Percentiles rank a stretch among this genome's conserved stretches.
Evolutionary conservation across 1,140 invertebrate genomes (phyloP).

Genomic region (Lasioglossum albipes): DNA sequence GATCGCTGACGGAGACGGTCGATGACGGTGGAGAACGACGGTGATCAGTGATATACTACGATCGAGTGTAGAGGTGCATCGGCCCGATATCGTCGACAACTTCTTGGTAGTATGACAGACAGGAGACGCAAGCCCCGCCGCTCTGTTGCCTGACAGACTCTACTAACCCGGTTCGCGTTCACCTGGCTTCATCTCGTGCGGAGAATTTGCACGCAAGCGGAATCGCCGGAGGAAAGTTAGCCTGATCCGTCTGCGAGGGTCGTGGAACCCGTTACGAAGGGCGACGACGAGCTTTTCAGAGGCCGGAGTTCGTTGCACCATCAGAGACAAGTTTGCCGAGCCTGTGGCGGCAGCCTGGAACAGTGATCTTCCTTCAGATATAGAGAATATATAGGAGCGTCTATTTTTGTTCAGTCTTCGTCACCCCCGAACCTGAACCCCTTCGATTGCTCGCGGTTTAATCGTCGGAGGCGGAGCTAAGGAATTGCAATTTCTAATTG

Average conservation of each 20-base stretch:
- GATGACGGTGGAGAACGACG: too few relatives aligned
- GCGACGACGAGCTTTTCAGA: constrained; percentile 43
- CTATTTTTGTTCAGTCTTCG: constrained; percentile 53
- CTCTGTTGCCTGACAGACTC: not conserved
- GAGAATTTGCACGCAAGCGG: not conserved
- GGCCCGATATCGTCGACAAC: not conserved
- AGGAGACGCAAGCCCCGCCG: not conserved
- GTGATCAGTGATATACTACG: not conserved
- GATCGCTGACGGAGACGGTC: too few relatives aligned
- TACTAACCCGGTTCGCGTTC: constrained; percentile 18
- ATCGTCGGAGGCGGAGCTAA: not conserved
- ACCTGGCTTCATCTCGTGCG: constrained; percentile 4
- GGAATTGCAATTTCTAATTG: not conserved
- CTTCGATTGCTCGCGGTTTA: not conserved
- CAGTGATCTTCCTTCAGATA: constrained; percentile 54
- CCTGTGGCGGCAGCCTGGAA: constrained; percentile 58
- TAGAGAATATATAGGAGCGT: constrained; percentile 37
- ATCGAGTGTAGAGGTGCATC: not conserved
- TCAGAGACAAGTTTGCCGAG: constrained; percentile 49
- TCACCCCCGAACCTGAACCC: not conserved
- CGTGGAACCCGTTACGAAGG: constrained; percentile 41
- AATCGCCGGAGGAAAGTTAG: constrained; percentile 15
- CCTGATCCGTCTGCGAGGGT: constrained; percentile 36
- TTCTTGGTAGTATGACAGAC: not conserved
- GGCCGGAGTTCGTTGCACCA: constrained; percentile 40